phyloP scores from a whole-genome alignment of 37 sponge, comb jelly and placozoan species.

The Corticium candelabrum region DNA sequence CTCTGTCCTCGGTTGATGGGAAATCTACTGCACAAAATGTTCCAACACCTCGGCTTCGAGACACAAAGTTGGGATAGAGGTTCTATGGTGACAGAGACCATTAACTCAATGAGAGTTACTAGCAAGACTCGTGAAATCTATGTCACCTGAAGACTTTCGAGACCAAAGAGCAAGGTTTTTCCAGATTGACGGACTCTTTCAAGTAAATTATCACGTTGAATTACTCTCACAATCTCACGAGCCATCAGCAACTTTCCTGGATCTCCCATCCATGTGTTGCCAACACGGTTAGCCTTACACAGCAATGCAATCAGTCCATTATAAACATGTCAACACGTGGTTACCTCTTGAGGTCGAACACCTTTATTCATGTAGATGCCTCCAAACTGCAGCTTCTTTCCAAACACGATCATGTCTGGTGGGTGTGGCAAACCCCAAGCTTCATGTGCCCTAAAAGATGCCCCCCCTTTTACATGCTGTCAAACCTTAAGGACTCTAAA shows the following conservation, averaged over 20 bases:
- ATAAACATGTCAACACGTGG: too few relatives aligned
- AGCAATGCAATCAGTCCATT: too few relatives aligned
- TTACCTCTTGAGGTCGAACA: not conserved
- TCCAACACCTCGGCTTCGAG: constrained; percentile 51
- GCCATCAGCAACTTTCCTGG: constrained; percentile 37
- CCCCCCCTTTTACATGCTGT: too few relatives aligned
- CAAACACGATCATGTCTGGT: constrained; percentile 63
- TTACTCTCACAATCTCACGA: constrained; percentile 34
- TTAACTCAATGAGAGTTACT: too few relatives aligned
- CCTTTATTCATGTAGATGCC: constrained; percentile 26
- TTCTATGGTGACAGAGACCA: constrained; percentile 19
- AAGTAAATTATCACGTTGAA: constrained; percentile 27
- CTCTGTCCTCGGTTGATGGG: constrained; percentile 6
- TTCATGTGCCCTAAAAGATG: constrained; percentile 72
- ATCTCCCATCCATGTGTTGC: constrained; percentile 80
- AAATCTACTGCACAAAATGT: constrained; percentile 70
- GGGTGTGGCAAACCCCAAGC: constrained; percentile 54
- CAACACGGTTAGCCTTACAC: constrained; percentile 57
- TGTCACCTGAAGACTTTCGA: constrained; percentile 46
- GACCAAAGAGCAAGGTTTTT: constrained; percentile 32
- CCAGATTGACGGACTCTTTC: constrained; percentile 32
- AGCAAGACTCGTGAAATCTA: too few relatives aligned
- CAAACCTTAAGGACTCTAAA: too few relatives aligned
- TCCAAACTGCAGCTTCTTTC: constrained; percentile 64
- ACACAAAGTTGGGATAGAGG: constrained; percentile 26